Conservation (phyloP, 2,797 vertebrate species). For the Falco novaeseelandiae region DNA sequence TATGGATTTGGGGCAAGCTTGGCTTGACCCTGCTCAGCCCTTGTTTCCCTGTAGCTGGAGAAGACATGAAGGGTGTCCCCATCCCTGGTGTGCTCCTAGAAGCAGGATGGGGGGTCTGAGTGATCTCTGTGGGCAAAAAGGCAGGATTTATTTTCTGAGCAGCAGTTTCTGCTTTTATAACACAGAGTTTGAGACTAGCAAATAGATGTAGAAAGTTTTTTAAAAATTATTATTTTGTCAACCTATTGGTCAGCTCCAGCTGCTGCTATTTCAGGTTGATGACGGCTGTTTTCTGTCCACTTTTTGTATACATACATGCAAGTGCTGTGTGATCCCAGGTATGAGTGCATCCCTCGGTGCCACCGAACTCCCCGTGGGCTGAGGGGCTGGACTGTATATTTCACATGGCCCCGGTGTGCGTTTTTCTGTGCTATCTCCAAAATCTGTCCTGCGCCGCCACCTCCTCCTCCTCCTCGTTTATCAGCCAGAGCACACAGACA, state of each 20-base stretch:
- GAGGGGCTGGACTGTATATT: accelerated
- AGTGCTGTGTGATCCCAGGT: background rate
- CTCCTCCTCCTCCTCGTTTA: constrained; percentile 72
- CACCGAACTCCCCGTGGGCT: accelerated
- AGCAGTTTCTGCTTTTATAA: background rate
- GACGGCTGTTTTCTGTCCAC: background rate
- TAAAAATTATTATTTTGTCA: background rate
- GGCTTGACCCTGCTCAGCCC: background rate
- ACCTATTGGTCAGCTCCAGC: background rate
- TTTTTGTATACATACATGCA: accelerated
- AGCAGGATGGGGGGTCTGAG: background rate
- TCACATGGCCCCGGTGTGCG: accelerated
- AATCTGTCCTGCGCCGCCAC: constrained; percentile 48
- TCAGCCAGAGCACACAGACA: constrained; percentile 80
- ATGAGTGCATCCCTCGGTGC: accelerated
- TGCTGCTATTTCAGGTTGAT: background rate
- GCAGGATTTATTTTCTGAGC: background rate
- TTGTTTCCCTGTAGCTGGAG: background rate
- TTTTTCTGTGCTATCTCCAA: constrained; percentile 46
- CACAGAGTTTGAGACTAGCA: background rate
- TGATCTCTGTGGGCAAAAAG: background rate
- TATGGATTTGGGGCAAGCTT: background rate
- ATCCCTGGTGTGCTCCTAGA: accelerated
- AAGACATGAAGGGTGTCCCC: background rate
- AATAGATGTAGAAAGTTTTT: background rate